These are phyloP conservation scores for Monodelphis domestica DNA, from an alignment of 2,797 vertebrate species.

Conservation along the genomic window DNA sequence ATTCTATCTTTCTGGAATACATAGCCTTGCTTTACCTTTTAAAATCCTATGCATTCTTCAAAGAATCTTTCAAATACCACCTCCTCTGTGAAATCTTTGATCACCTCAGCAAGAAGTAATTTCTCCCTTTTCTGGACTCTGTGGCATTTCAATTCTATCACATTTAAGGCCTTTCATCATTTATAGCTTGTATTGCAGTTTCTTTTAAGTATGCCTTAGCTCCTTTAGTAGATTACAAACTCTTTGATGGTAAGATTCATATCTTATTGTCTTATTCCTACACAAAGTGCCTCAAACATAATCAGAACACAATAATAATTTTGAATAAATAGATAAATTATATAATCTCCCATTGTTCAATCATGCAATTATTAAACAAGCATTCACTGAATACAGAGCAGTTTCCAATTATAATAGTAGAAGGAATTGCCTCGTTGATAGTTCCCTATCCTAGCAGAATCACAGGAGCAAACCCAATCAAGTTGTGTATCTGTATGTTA, in stretches of 20 bases:
- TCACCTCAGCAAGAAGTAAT: slow-evolving; percentile 28
- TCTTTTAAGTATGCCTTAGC: slow-evolving; percentile 41
- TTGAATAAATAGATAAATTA: slow-evolving; percentile 30
- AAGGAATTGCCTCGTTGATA: neutral
- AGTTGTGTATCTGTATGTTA: neutral
- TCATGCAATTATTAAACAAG: neutral
- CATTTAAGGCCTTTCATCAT: slow-evolving; percentile 12
- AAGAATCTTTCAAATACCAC: neutral
- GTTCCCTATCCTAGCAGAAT: too few relatives aligned
- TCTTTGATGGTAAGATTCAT: slow-evolving; percentile 1
- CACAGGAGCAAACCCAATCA: neutral
- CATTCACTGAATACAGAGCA: neutral
- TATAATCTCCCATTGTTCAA: neutral
- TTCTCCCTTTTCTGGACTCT: slow-evolving; percentile 6
- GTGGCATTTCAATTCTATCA: slow-evolving; percentile 23
- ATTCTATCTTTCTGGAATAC: neutral
- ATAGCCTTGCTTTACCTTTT: neutral
- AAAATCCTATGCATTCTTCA: slow-evolving; percentile 27
- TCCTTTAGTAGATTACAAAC: slow-evolving; percentile 33
- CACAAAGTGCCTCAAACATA: slow-evolving; percentile 16
- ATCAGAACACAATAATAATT: slow-evolving; percentile 34
- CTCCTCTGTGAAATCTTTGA: slow-evolving; percentile 16
- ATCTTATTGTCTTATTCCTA: slow-evolving; percentile 37
- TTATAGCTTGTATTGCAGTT: slow-evolving; percentile 1
- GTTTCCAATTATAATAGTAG: neutral